Base-by-base conservation (phyloP, 64 coral and sea anemone genomes). In the Hydrozoanthus tunicans region DNA sequence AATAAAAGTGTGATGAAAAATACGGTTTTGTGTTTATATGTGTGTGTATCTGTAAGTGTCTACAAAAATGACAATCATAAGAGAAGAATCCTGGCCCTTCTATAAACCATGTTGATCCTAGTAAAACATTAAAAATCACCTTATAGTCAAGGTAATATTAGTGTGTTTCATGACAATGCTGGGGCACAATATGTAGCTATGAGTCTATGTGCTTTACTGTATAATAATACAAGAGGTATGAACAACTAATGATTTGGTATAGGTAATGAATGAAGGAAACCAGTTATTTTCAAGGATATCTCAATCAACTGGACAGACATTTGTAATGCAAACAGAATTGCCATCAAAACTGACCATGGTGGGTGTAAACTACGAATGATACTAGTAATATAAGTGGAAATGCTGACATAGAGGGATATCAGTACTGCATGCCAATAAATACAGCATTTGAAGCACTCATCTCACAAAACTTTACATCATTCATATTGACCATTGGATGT, bases 151-250 rank as follows among this genome's bases (percentile, higher is more conserved):
- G 32, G 32, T 43, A 43, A 43, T 43, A 43, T 43, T 43, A 43
- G 32, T 43, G 32, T 43, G 32, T 43, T 43, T 43, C 32, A 43
- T 43, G 32, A 43, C 2, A 43, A 43, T 43, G 32, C 32, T 43
- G 32, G 32, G 32, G 2, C 32, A 43, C 83, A 86, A 70, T 86
- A 64, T 86, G 83, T 86, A 51, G 83, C 83, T 67, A 86, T 86
- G 83, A 68, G 60, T 68, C 54, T 86, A 52, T 86, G 83, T 86
- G 20, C 83, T 68, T 86, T 86, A 64, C 63, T 69, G 15, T 86
- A 86, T 86, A 85, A 85, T 81, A 81, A 81, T 81, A 78, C 76
- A 56, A 78, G 76, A 78, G 53, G 76, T 78, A 78, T 78, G 11
- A 78, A 54, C 53, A 78, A 78, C 32, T 58, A 78, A 58, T 78